phyloP scores from a whole-genome alignment of 2,113 vertebrate genomes.

The Chloropsis cyanopogon region DNA sequence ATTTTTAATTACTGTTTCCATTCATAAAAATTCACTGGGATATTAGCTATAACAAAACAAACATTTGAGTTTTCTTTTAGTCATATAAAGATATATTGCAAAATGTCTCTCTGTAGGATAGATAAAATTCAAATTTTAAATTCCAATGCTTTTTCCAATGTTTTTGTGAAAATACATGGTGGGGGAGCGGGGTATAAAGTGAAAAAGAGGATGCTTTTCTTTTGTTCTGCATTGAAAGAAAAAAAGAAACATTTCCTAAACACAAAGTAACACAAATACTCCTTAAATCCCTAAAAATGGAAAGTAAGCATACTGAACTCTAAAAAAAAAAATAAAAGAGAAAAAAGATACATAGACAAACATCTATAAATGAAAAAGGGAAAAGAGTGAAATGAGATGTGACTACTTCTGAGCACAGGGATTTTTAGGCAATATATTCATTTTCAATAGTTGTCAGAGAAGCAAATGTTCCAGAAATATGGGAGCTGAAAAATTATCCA shows the following conservation, averaged over 20 bases:
- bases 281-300: neutral
- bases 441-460: slow-evolving; percentile 56
- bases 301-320: neutral
- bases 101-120: neutral
- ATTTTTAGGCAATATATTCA: slow-evolving; percentile 59
- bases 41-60: neutral
- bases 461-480: slow-evolving; percentile 63
- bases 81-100: neutral
- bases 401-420: slow-evolving; percentile 21
- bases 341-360: neutral
- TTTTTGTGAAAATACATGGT: neutral
- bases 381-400: slow-evolving; percentile 59
- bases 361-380: slow-evolving; percentile 12
- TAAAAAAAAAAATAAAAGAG: too few relatives aligned
- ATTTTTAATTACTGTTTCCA: neutral
- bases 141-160: neutral
- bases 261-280: neutral
- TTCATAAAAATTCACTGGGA: neutral
- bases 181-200: accelerated
- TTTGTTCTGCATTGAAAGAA: neutral
- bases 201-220: neutral
- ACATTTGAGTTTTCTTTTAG: neutral
- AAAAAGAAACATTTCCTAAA: neutral
- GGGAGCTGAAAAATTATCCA: slow-evolving; percentile 32
- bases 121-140: neutral